Evolutionary conservation across 1,140 invertebrate genomes (phyloP), one percentile per base, ranked within the genome.

Genomic region (Euwallacea fornicatus): DNA sequence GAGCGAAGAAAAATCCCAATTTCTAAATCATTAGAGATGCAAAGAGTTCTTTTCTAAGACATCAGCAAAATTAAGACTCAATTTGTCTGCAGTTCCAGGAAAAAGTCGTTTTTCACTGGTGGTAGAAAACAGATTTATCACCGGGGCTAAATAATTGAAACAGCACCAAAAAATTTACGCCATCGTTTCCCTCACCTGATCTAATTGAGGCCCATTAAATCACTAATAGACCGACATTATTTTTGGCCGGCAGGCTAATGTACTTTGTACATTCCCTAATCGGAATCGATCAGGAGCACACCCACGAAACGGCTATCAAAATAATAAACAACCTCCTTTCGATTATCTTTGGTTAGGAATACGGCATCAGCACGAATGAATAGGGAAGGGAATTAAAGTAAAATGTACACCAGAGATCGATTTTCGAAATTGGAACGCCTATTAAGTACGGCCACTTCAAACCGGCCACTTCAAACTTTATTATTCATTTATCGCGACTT

Each of bases 271-370:
- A 59, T 67, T 67, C 44, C 42, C 66, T 67, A 67, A 67, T 62
- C 46, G 58, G 59, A 70, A 47, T 70, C 56, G 66, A 67, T 67
- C 54, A 67, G 41, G 50, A 43, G 58, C 56, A 46, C 68, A n/a
- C 42, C 68, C 60, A 70, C 56, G 56, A 43, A 70, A 70, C 43
- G 50, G 67, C 68, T 42, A 60, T 70, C 68, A 50, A 67, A 67
- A 67, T 67, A 67, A 70, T 70, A 60, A 70, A 70, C 58, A 70
- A 63, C 60, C 55, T 41, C 9, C 41, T 63, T 70, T 70, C 50
- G 58, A 60, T 70, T 62, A 55, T 63, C 59, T 60, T n/a, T 50
- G 9, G 50, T 47, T 65, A 54, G 46, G 63, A 65, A 65, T 65
- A 65, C 46, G 46, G 6, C 21, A 42, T 50, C 42, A 65, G 41